Conservation (phyloP, 2,888 invertebrate genomes). For the Drosophila sordidula region DNA sequence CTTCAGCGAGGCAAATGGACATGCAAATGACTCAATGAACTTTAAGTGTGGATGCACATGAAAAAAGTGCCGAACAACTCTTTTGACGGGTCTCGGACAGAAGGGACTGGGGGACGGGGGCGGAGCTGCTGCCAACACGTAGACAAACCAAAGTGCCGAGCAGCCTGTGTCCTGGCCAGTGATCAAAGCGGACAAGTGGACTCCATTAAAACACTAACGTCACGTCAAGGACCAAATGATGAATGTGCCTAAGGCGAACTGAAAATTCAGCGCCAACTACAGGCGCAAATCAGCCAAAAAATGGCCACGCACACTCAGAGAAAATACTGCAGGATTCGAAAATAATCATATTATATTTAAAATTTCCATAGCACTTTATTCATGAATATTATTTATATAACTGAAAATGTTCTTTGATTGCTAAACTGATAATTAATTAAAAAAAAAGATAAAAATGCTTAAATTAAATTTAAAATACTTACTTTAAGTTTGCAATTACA, state of each 20-base stretch:
- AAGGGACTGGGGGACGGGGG: slow-evolving; percentile 12
- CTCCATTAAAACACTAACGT: slow-evolving; percentile 82
- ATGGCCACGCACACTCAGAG: slow-evolving; percentile 10
- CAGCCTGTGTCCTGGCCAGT: slow-evolving; percentile 39
- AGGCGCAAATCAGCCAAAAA: slow-evolving; percentile 60
- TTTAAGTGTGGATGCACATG: slow-evolving; percentile 24
- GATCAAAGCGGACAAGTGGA: slow-evolving; percentile 79
- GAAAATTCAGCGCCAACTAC: slow-evolving; percentile 45
- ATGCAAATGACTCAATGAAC: slow-evolving; percentile 71
- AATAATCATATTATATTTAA: no score
- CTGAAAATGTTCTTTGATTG: no score
- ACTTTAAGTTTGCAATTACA: no score
- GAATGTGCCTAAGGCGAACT: slow-evolving; percentile 72
- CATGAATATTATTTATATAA: no score
- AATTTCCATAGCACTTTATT: no score
- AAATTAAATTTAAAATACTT: no score
- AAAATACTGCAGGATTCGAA: background rate
- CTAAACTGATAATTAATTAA: no score
- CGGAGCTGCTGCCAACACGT: slow-evolving; percentile 58
- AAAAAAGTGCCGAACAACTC: slow-evolving; percentile 23
- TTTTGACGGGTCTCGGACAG: no score
- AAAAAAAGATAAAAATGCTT: no score
- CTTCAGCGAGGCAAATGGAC: slow-evolving; percentile 48
- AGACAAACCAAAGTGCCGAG: slow-evolving; percentile 51
- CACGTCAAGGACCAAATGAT: slow-evolving; percentile 78